A percentile compares a stretch with the other conserved stretches of the same genome.
Evolutionary conservation across 2,113 vertebrate genomes (phyloP).

Genomic region (Callipepla californica): DNA sequence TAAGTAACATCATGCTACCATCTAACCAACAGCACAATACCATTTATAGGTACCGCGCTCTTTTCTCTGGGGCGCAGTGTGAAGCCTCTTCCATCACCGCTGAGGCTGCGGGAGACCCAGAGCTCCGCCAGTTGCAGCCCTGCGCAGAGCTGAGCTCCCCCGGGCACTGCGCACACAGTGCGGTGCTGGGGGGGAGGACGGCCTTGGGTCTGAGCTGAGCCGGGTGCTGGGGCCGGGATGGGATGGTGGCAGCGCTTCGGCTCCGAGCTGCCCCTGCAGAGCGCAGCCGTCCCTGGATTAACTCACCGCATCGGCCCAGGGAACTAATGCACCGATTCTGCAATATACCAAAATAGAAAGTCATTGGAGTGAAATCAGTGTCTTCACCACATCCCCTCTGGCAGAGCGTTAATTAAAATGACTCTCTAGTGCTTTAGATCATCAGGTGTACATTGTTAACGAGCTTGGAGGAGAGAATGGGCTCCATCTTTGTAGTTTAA

Average conservation of each 20-base stretch:
- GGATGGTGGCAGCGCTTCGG: neutral
- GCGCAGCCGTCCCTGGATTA: neutral
- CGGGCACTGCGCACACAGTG: fast-evolving
- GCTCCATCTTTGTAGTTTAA: conserved; percentile 3
- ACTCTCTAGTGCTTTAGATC: conserved; percentile 68
- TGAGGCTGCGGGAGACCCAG: neutral
- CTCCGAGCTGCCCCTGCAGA: neutral
- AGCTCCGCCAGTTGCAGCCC: neutral
- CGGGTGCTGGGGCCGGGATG: fast-evolving
- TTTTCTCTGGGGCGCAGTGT: neutral
- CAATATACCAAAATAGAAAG: conserved; percentile 59
- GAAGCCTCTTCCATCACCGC: neutral
- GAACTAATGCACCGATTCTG: neutral
- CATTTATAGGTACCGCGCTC: conserved; percentile 34
- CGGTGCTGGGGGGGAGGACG: neutral
- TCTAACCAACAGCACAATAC: conserved; percentile 62
- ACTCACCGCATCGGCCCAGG: neutral
- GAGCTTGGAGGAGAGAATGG: conserved; percentile 49
- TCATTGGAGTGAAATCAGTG: conserved; percentile 66
- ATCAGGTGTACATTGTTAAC: conserved; percentile 68
- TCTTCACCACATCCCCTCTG: conserved; percentile 68
- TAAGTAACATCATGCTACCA: conserved; percentile 71
- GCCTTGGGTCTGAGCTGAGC: fast-evolving
- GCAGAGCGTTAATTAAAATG: conserved; percentile 68
- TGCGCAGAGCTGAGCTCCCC: neutral